phyloP scores from a whole-genome alignment of 1,140 invertebrate species.

The Zophobas atratus region DNA sequence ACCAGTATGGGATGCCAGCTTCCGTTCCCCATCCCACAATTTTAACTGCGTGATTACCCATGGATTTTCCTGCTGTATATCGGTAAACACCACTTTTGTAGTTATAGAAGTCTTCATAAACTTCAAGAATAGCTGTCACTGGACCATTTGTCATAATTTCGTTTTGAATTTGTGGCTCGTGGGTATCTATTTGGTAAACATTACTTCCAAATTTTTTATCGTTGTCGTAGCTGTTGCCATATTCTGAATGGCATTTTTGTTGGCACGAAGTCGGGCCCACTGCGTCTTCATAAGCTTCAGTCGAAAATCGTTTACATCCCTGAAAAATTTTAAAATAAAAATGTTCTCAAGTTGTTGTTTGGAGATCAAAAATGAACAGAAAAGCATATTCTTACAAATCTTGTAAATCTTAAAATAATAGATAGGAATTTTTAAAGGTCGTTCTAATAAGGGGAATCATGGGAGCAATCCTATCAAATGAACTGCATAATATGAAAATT shows the following conservation, averaged over 20 bases:
- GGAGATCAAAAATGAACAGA: no score
- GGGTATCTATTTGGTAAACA: not conserved
- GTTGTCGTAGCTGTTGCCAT: not conserved
- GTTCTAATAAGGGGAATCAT: no score
- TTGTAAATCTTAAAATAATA: no score
- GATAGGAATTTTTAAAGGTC: no score
- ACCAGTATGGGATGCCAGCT: no score
- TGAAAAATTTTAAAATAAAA: not conserved
- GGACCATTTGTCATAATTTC: conserved; percentile 51
- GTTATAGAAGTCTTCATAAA: no score
- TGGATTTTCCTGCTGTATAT: not conserved
- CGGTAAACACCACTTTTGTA: not conserved
- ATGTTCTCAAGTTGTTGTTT: no score
- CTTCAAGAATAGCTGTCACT: not conserved
- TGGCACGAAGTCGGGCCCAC: not conserved
- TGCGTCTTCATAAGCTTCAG: no score
- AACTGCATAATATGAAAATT: no score
- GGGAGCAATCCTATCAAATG: no score
- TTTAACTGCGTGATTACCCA: not conserved
- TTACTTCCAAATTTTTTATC: not conserved
- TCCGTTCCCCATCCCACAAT: not conserved
- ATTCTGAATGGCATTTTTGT: not conserved
- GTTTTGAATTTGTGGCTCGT: not conserved
- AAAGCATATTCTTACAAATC: no score
- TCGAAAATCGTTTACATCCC: not conserved